Base-by-base conservation (phyloP, 1,140 invertebrate species). In the Thaumatotibia leucotreta region DNA sequence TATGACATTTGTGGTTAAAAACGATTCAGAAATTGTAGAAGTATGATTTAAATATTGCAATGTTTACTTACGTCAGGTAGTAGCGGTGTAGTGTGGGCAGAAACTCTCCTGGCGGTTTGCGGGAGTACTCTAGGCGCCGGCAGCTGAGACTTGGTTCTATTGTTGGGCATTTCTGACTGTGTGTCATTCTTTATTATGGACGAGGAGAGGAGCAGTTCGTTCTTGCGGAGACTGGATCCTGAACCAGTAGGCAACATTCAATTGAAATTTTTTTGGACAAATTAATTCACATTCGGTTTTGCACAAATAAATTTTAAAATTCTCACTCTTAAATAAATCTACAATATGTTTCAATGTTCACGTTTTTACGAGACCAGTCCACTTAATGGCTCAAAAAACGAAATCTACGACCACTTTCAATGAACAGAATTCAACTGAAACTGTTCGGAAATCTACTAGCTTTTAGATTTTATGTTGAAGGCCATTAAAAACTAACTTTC, bases 171-270 rank as follows among this genome's bases (percentile, higher is more conserved):
- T 63, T 91, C 89, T 6, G 93, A 93, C 74, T 96, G 95, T 0
- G 94, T 96, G 71, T 96, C 94, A 73, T 95, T 96, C 81, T 93
- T 93, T 54, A 94, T 93, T 71, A 93, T 93, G 2, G 92, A 91
- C 11, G 92, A 92, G 63, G 92, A 92, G 14, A 93, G 76, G 10
- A 93, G 86, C 17, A 91, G 80, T 74, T 93, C 92, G 72, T 93
- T 93, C 76, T 91, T 91, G 24, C 92, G 78, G 10, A 93, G 80
- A 77, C 86, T 82, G 31, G 87, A 88, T 68, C 88, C 91, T 84
- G 64, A 45, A 70, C 6, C 14, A 17, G 14, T 33, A n/a, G 10
- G 10, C n/a, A n/a, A n/a, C n/a, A n/a, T n/a, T n/a, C n/a, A n/a
- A n/a, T n/a, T n/a, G n/a, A n/a, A n/a, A n/a, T n/a, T n/a, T n/a